Conservation (phyloP, 2,113 vertebrate species). For the Anas platyrhynchos region DNA sequence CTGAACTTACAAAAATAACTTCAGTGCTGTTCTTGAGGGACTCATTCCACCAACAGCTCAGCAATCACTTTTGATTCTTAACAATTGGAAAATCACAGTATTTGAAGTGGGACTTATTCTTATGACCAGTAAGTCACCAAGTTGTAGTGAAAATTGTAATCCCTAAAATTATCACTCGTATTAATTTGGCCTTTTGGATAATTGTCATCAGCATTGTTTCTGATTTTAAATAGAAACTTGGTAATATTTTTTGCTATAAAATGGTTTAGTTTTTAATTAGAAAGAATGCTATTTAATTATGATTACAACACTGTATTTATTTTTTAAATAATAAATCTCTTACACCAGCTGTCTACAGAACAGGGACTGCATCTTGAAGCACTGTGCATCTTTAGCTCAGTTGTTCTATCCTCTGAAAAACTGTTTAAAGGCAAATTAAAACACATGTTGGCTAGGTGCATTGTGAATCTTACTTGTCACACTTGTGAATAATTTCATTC, state of each 20-base stretch:
- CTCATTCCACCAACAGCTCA: not conserved
- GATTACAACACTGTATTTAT: not conserved
- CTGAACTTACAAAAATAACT: slow-evolving; percentile 22
- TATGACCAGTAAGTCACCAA: slow-evolving; percentile 18
- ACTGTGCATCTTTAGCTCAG: not conserved
- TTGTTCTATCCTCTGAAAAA: not conserved
- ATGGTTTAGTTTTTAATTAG: slow-evolving; percentile 31
- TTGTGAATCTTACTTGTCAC: not conserved
- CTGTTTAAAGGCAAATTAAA: slow-evolving; percentile 2
- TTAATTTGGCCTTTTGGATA: not conserved
- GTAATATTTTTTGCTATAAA: slow-evolving; percentile 36
- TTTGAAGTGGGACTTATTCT: not conserved
- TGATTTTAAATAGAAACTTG: slow-evolving; percentile 17
- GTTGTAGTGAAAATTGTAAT: not conserved
- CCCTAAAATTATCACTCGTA: not conserved
- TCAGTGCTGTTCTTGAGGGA: not conserved
- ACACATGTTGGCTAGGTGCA: not conserved
- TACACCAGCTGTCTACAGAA: not conserved
- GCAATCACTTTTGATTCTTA: not conserved
- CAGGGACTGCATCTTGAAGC: not conserved
- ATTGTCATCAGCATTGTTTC: not conserved
- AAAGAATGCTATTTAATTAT: slow-evolving; percentile 32
- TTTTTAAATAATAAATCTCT: slow-evolving; percentile 16
- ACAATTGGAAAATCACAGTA: not conserved
- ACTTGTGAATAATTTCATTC: not conserved